Conservation (phyloP, 2,888 invertebrate genomes). For the Ctenicera cuprea region DNA sequence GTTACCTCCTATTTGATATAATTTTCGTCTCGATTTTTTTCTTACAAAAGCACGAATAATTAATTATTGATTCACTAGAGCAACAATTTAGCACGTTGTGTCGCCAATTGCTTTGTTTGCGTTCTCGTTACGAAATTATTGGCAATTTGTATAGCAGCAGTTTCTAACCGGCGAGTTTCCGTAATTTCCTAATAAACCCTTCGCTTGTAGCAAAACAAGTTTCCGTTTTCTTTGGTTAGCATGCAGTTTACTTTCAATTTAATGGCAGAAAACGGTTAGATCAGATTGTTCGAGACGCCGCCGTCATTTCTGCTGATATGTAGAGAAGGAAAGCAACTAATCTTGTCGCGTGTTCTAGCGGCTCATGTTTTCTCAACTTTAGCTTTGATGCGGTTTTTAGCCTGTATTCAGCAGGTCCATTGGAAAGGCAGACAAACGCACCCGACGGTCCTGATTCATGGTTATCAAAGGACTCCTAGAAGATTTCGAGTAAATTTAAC, state of each 20-base stretch:
- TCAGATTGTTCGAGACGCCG: conserved; percentile 23
- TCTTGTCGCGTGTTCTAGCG: conserved; percentile 39
- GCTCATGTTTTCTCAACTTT: conserved; percentile 24
- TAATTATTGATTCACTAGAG: too few species aligned
- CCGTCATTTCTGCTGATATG: conserved; percentile 24
- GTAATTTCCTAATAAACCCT: conserved; percentile 15
- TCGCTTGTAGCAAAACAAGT: conserved; percentile 4
- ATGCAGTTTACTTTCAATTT: conserved; percentile 31
- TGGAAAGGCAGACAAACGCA: conserved; percentile 22
- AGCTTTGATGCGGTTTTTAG: conserved; percentile 1
- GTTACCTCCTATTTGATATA: too few species aligned
- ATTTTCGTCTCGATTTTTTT: too few species aligned
- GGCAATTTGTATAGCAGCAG: conserved; percentile 2
- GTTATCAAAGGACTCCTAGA: conserved; percentile 32
- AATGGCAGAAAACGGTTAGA: conserved; percentile 24
- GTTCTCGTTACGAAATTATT: too few species aligned
- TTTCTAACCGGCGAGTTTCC: background rate
- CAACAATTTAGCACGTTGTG: too few species aligned
- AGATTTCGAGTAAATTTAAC: conserved; percentile 37
- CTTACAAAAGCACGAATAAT: too few species aligned
- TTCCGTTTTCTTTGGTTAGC: conserved; percentile 9
- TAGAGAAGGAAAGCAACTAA: conserved; percentile 38
- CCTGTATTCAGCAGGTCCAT: conserved; percentile 12
- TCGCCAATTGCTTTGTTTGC: too few species aligned
- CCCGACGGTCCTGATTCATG: conserved; percentile 33